Evolutionary conservation across 2,888 invertebrate species (phyloP), one percentile per base, ranked within the genome.

Genomic region (Phorcus lineatus): DNA sequence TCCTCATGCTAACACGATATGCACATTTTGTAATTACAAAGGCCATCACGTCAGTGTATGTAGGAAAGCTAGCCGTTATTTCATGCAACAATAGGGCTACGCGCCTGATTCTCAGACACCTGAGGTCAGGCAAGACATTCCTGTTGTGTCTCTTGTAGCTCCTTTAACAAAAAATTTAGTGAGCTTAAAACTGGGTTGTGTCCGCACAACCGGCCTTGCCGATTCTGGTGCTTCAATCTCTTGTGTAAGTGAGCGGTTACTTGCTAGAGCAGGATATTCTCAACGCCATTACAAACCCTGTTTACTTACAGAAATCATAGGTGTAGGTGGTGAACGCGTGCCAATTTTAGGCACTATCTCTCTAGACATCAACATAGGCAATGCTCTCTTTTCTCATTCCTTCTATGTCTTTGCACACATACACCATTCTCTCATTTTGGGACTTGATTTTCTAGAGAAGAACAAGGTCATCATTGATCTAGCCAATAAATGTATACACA

Each of bases 101-200:
- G 66, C 66, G 66, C 66, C 66, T 66, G 66, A 66, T 66, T 24
- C 16, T 19, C 66, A 66, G 66, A 66, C 24, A 66, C 28, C 66
- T 66, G 66, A 22, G 22, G 22, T 66, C 66, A 66, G 66, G 66
- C 66, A 66, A 22, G 28, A 66, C 22, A 22, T 28, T 24, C 24
- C 16, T 24, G 16, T 24, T 22, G 66, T 66, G 22, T 66, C 66
- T 11, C n/a, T 66, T 17, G 66, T 66, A 66, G 66, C 66, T 66
- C 66, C 66, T 16, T 66, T 66, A 66, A 66, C 66, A 7, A 66
- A 22, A 66, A 66, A 66, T 28, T 24, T 28, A 66, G 24, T 66
- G 3, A 11, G 28, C 7, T 22, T 66, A 24, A 22, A 66, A 22
- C 24, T 66, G 9, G 24, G 24, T 19, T 28, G 28, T 24, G 19